A percentile compares a stretch with the other conserved stretches of the same genome.
Conservation (phyloP, 2,113 vertebrate species). For the Emydocephalus ijimae region DNA sequence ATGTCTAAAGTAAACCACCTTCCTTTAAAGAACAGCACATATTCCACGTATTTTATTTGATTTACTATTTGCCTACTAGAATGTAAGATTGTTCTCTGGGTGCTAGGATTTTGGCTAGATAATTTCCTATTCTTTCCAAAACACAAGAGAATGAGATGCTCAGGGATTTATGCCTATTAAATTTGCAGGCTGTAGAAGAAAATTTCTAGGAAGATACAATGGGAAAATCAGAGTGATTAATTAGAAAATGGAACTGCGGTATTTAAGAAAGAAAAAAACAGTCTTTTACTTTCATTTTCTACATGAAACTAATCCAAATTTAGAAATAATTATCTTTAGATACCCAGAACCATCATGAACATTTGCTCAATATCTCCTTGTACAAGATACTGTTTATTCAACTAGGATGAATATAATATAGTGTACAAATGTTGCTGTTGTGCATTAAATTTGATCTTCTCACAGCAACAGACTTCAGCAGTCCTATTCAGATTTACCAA, state of each 20-base stretch:
- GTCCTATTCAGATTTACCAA: not conserved
- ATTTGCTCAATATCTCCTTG: not conserved
- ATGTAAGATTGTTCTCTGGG: slow-evolving; percentile 54
- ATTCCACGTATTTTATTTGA: slow-evolving; percentile 43
- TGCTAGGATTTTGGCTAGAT: slow-evolving; percentile 44
- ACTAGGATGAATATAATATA: not conserved
- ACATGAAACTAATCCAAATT: not conserved
- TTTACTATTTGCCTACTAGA: slow-evolving; percentile 16
- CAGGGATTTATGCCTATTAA: slow-evolving; percentile 27
- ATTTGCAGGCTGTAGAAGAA: slow-evolving; percentile 19
- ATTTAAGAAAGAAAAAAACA: slow-evolving; percentile 18
- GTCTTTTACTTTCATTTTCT: slow-evolving; percentile 1
- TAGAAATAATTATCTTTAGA: slow-evolving; percentile 3
- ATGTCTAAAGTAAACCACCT: slow-evolving; percentile 2
- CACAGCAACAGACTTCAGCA: not conserved
- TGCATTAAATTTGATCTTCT: not conserved
- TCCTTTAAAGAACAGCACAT: slow-evolving; percentile 6
- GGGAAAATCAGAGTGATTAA: slow-evolving; percentile 13
- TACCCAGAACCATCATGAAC: not conserved
- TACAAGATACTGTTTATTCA: not conserved
- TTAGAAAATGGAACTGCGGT: not conserved
- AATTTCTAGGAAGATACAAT: slow-evolving; percentile 10
- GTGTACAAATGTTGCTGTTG: not conserved
- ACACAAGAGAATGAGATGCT: not conserved
- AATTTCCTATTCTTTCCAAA: slow-evolving; percentile 17